Evolutionary conservation across 2,797 vertebrate genomes (phyloP).

Genomic region (Amblyraja radiata): DNA sequence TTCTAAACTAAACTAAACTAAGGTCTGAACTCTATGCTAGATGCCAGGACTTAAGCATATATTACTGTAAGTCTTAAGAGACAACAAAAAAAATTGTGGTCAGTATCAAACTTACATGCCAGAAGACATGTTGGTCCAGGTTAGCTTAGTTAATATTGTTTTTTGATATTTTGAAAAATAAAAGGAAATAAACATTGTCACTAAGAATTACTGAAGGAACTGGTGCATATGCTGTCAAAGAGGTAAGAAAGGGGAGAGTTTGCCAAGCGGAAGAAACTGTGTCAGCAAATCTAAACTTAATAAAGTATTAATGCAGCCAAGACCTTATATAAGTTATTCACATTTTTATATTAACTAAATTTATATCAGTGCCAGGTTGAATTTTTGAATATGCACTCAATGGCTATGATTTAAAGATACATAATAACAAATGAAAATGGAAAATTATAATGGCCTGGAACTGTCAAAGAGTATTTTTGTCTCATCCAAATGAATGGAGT

Average conservation of each 20-base stretch:
- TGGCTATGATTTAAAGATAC: not conserved
- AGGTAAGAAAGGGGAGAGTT: not conserved
- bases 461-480: conserved; percentile 9
- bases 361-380: not conserved
- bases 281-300: not conserved
- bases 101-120: not conserved
- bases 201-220: not conserved
- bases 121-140: not conserved
- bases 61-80: not conserved
- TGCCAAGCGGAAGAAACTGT: not conserved
- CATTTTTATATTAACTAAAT: not conserved
- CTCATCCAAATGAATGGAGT: not conserved
- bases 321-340: not conserved
- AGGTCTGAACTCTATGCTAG: not conserved
- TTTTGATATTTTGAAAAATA: not conserved
- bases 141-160: not conserved
- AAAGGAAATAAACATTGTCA: not conserved
- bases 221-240: not conserved
- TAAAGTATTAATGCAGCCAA: not conserved
- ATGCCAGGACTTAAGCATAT: not conserved
- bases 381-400: not conserved
- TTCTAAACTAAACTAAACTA: too few species aligned
- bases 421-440: not conserved
- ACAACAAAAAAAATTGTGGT: not conserved
- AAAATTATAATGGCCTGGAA: not conserved